Evolutionary conservation across 2,113 vertebrate genomes (phyloP), one percentile per base, ranked within the genome.

Genomic region (Microtus oregoni): DNA sequence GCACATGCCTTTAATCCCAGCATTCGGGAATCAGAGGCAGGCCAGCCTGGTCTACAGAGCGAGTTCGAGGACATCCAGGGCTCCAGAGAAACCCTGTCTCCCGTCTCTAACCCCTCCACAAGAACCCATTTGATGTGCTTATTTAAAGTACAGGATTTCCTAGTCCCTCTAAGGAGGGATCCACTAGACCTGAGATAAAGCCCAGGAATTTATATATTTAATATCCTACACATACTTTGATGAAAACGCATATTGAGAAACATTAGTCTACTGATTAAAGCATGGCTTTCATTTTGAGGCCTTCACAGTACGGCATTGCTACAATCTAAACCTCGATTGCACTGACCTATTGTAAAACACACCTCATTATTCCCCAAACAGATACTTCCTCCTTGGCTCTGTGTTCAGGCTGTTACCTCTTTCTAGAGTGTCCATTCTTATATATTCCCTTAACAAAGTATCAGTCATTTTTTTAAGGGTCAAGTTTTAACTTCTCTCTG

Each of bases 401-500:
- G 75, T 75, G 35, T 32, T 32, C 26, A 91, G 86, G 20, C 65
- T 77, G 4, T 86, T 90, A 7, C 9, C 75, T 92, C 55, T 90
- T 70, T 41, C 58, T 95, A 90, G 24, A 83, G 52, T 52, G 6
- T 65, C 55, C 30, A 82, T 93, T 93, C 50, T 83, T 11, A 78
- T 26, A 47, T 79, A 19, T 70, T 87, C 85, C 58, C 65, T 70
- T 73, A 94, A 38, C 20, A 89, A 93, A 94, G 85, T 68, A 17
- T 30, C 76, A 85, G 28, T 73, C n/a, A 63, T 92, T 76, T 13
- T 93, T 91, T 73, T 52, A 87, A 93, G 70, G 24, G 20, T 95
- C 58, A 90, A 68, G 86, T 87, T 77, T 93, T 86, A 92, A 86
- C 86, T 90, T 93, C 24, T 89, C 73, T 72, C 65, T 58, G 91